phyloP scores from a whole-genome alignment of 1,140 invertebrate species.

The Hermatobates lingyangjiaoensis region DNA sequence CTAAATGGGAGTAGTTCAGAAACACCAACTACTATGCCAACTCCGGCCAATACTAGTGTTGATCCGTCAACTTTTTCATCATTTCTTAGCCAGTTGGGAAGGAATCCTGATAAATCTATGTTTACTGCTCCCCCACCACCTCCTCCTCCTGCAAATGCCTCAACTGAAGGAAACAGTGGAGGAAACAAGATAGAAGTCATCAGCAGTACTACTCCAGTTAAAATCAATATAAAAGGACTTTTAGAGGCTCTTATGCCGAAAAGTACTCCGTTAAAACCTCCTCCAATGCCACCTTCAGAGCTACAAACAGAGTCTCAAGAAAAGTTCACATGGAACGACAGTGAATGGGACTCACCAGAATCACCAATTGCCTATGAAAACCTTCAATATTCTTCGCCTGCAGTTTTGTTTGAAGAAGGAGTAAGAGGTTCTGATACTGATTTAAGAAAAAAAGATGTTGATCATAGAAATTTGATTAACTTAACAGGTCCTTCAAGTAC shows the following conservation, averaged over 20 bases:
- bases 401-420: slow-evolving; percentile 35
- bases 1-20: too few species aligned
- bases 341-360: slow-evolving; percentile 26
- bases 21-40: too few species aligned
- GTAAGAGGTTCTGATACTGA: slow-evolving; percentile 12
- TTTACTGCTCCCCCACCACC: slow-evolving; percentile 2
- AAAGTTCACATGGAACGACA: not conserved
- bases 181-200: not conserved
- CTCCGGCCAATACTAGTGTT: too few species aligned
- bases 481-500: slow-evolving; percentile 46
- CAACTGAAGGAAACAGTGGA: not conserved
- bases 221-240: too few species aligned
- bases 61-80: too few species aligned
- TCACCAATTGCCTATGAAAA: slow-evolving; percentile 46
- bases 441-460: slow-evolving; percentile 34
- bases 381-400: slow-evolving; percentile 24
- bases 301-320: not conserved
- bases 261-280: not conserved
- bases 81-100: too few species aligned
- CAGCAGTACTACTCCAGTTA: not conserved
- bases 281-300: not conserved
- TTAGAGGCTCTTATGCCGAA: too few species aligned
- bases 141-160: not conserved
- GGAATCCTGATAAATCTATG: too few species aligned
- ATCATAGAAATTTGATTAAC: slow-evolving; percentile 67